phyloP scores from a whole-genome alignment of 2,888 invertebrate genomes.

The Embidobia sp. region DNA sequence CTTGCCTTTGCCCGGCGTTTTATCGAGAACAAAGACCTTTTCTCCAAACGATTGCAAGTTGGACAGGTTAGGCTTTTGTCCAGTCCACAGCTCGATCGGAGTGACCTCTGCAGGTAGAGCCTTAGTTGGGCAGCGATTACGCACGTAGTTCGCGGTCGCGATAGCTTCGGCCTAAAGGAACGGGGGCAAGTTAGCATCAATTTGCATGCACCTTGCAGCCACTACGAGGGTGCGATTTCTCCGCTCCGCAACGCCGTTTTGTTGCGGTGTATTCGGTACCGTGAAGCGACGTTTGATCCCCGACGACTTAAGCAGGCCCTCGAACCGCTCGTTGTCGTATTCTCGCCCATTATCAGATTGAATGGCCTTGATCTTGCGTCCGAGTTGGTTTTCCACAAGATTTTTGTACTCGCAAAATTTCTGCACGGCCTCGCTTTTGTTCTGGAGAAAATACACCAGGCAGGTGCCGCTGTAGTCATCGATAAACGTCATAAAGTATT shows the following conservation, averaged over 20 bases:
- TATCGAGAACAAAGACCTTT: not conserved
- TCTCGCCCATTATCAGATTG: not conserved
- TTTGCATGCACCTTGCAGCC: not conserved
- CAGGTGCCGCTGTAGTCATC: not conserved
- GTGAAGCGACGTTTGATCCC: not conserved
- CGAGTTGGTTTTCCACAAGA: too few species aligned
- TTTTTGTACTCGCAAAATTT: not conserved
- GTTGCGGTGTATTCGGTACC: not conserved
- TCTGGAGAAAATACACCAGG: not conserved
- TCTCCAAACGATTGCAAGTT: too few species aligned
- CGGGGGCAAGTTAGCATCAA: not conserved
- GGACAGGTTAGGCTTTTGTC: too few species aligned
- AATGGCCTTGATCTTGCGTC: too few species aligned
- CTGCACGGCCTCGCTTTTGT: not conserved
- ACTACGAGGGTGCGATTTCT: not conserved
- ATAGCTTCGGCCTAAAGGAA: not conserved
- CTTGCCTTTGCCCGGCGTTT: not conserved
- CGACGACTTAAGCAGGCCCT: not conserved
- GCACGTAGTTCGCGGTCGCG: not conserved
- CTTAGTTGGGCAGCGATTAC: not conserved
- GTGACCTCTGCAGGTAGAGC: too few species aligned
- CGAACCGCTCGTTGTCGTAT: not conserved
- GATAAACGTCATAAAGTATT: not conserved
- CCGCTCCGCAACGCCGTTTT: constrained; percentile 2
- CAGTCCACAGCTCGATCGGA: not conserved